Percentiles rank a stretch among this genome's conserved stretches.
phyloP scores from a whole-genome alignment of 2,113 vertebrate genomes.

The Origma solitaria region DNA sequence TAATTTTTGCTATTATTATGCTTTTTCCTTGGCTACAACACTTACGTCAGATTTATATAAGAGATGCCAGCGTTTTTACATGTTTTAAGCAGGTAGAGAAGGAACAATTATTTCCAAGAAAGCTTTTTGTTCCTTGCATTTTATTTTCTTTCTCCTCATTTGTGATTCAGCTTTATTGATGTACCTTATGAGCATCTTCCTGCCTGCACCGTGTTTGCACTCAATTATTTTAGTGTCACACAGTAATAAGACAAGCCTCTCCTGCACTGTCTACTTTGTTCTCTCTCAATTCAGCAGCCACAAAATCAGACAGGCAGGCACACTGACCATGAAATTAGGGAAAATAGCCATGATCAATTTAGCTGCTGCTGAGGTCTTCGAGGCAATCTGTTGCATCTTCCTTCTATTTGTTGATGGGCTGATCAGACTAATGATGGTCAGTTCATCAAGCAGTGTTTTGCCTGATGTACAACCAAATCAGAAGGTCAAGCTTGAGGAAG shows the following conservation, averaged over 20 bases:
- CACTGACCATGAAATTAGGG: neutral
- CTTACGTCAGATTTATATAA: neutral
- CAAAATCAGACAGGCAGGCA: neutral
- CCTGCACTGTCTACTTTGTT: neutral
- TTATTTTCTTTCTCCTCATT: neutral
- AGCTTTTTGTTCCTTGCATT: neutral
- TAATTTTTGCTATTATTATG: neutral
- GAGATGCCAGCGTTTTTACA: neutral
- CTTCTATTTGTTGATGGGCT: neutral
- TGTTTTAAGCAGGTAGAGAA: neutral
- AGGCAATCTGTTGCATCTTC: neutral
- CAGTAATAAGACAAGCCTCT: neutral
- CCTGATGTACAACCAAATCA: neutral
- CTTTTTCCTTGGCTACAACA: neutral
- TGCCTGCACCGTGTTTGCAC: neutral
- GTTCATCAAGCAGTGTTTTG: neutral
- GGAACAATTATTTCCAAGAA: neutral
- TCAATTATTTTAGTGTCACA: neutral
- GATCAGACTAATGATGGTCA: neutral
- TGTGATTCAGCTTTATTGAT: neutral
- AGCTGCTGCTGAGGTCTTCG: neutral
- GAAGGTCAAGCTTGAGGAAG: neutral
- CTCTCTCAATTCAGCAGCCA: neutral
- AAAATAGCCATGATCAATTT: neutral
- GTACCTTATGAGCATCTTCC: neutral